A percentile compares a stretch with the other conserved stretches of the same genome.
Conservation (phyloP, 2,797 vertebrate species). For the Arrhamphus sclerolepis region DNA sequence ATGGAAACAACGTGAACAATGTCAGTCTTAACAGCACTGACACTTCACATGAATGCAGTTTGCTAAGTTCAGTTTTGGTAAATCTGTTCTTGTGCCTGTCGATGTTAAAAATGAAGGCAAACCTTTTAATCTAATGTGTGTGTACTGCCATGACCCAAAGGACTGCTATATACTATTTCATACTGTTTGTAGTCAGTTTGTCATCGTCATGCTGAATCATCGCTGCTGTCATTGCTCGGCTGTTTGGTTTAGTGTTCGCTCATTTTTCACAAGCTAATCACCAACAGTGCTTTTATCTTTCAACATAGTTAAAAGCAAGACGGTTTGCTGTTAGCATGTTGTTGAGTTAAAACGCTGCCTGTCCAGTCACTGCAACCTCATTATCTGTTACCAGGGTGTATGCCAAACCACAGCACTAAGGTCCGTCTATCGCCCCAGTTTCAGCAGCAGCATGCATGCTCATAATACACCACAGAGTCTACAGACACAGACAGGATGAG, state of each 20-base stretch:
- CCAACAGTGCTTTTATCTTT: constrained; percentile 20
- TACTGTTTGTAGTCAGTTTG: constrained; percentile 6
- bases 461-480: constrained; percentile 11
- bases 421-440: constrained; percentile 7
- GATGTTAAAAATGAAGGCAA: too few species aligned
- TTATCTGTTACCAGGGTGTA: constrained; percentile 44
- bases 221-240: constrained; percentile 37
- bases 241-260: constrained; percentile 5
- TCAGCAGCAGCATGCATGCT: constrained; percentile 20
- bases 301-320: constrained; percentile 22
- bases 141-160: constrained; percentile 18
- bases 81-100: too few species aligned
- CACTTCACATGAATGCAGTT: neutral
- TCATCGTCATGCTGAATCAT: constrained; percentile 26
- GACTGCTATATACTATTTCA: too few species aligned
- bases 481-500: constrained; percentile 27
- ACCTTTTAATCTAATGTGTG: constrained; percentile 43
- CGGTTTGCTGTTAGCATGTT: constrained; percentile 39
- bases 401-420: constrained; percentile 47
- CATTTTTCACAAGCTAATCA: constrained; percentile 24
- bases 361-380: constrained; percentile 57
- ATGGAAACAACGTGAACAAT: constrained; percentile 18
- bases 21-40: constrained; percentile 15
- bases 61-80: too few species aligned
- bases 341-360: constrained; percentile 35